Conservation (phyloP, 2,888 invertebrate genomes). For the Eupithecia tripunctaria region DNA sequence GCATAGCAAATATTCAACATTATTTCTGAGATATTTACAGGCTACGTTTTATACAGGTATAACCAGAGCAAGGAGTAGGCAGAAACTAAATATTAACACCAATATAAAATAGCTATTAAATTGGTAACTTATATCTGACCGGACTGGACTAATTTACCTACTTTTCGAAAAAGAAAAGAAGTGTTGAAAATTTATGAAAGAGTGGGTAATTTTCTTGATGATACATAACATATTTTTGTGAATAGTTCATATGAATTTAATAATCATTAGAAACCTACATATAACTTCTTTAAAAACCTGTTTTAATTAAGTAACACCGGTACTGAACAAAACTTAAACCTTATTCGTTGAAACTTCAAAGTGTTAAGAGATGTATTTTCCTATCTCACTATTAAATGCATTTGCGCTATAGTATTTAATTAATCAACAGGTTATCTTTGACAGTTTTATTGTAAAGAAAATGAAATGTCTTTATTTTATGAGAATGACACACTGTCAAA, state of each 20-base stretch:
- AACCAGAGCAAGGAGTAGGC: background rate
- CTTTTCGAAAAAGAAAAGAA: background rate
- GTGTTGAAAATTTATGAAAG: background rate
- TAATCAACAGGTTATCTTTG: slow-evolving; percentile 43
- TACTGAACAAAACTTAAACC: too few species aligned
- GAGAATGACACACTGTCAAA: slow-evolving; percentile 74
- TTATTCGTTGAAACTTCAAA: slow-evolving; percentile 12
- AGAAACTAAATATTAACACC: too few species aligned
- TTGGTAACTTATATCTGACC: background rate
- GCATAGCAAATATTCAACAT: background rate
- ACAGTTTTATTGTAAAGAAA: slow-evolving; percentile 43
- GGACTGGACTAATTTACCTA: too few species aligned
- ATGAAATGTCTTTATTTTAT: slow-evolving; percentile 57
- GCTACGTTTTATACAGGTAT: background rate
- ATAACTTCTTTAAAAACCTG: background rate
- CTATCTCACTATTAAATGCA: slow-evolving; percentile 10
- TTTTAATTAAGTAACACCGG: slow-evolving; percentile 3
- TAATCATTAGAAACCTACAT: too few species aligned
- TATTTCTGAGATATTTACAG: background rate
- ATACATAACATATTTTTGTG: background rate
- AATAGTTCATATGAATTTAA: background rate
- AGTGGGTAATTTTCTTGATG: background rate
- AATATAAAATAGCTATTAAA: background rate
- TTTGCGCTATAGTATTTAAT: slow-evolving; percentile 29
- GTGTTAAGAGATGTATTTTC: slow-evolving; percentile 22